Evolutionary conservation across 2,797 vertebrate species (phyloP), one percentile per base, ranked within the genome.

Genomic region (Typhlichthys subterraneus): DNA sequence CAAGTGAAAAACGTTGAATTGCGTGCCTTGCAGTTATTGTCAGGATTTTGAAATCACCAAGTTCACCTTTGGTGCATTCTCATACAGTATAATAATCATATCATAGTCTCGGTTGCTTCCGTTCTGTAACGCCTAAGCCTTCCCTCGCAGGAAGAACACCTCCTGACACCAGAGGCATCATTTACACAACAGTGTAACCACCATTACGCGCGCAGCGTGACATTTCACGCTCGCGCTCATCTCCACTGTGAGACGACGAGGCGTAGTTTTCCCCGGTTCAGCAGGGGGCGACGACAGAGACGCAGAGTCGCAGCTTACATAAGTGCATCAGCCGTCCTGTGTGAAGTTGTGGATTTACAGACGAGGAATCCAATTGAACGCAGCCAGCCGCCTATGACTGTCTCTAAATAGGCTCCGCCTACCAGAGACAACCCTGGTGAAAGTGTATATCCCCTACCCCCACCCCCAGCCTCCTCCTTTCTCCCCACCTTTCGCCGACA

Each of bases 401-500:
- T 67, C 73, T 69, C 67, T 65, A 76, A 87, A 79, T 75, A 69
- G 62, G 70, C 69, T 74, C 63, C 63, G 71, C 76, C 74, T 69
- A 69, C 77, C 74, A 81, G 65, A 70, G 76, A 62, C 77, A 57
- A 57, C 63, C 76, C 70, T 14, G 53, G 81, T 72, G 80, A 70
- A 75, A 79, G 69, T 80, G 69, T 80, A 82, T 86, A 82, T 88
- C 77, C 72, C 15, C 19, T 42, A 62, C 66, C 50, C 46, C 5
- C 38, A 10, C 29, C 61, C 14, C 6, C 7, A 65, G 67, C 59
- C 65, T 54, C n/a, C 62, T 57, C 72, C 65, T 67, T 68, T 76
- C 77, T 79, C 77, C 79, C 79, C 75, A 75, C 79, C 78, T 82
- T 79, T 77, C 63, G 81, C 79, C 87, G 88, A 86, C 88, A 88